Percentiles rank a stretch among this genome's conserved stretches.
Evolutionary conservation across 2,888 invertebrate species (phyloP).

Genomic region (Xanthorhoe designata): DNA sequence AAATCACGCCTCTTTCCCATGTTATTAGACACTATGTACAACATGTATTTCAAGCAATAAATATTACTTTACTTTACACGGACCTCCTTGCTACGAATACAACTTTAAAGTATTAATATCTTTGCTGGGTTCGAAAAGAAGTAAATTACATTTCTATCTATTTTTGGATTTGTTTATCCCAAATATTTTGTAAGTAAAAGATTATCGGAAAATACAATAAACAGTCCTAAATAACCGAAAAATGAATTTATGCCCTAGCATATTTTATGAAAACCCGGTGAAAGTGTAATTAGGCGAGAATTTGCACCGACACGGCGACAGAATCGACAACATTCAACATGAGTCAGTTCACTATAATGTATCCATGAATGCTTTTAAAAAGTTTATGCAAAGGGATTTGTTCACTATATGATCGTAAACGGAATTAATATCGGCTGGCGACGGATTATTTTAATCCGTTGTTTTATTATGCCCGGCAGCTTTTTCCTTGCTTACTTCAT

Average conservation of each 20-base stretch:
- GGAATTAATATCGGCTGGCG: too few species aligned
- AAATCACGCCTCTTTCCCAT: too few species aligned
- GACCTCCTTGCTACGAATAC: too few species aligned
- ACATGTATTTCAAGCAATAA: too few species aligned
- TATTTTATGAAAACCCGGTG: constrained; percentile 31
- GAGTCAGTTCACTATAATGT: neutral
- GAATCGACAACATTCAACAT: constrained; percentile 33
- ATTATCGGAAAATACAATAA: constrained; percentile 13
- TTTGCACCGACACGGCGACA: constrained; percentile 39
- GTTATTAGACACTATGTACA: too few species aligned
- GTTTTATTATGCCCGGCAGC: too few species aligned
- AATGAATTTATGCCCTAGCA: constrained; percentile 31
- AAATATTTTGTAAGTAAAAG: neutral
- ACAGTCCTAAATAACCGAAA: constrained; percentile 13
- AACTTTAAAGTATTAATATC: too few species aligned
- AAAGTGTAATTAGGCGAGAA: constrained; percentile 36
- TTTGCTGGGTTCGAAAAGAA: neutral
- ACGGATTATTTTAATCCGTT: too few species aligned
- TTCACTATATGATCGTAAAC: too few species aligned
- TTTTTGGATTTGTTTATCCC: neutral
- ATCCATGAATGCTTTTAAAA: neutral
- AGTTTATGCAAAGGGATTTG: too few species aligned
- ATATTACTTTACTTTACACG: too few species aligned
- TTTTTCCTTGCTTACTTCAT: too few species aligned
- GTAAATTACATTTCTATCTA: neutral